Evolutionary conservation across 2,113 vertebrate species (phyloP).

Genomic region (Vulpes vulpes): DNA sequence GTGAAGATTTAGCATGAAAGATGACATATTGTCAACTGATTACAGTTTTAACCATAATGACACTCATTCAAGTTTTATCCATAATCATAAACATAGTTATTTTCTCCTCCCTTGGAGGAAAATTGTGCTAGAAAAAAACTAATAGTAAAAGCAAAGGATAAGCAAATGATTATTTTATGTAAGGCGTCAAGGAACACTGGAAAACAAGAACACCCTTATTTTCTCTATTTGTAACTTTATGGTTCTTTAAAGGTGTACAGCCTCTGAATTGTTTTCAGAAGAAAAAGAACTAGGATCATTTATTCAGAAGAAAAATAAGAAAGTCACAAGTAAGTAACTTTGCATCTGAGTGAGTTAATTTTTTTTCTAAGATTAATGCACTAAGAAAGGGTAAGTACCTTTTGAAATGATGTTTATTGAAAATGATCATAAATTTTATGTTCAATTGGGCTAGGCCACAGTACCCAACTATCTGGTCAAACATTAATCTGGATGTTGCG

Average conservation of each 20-base stretch:
- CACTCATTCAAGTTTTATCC: not conserved
- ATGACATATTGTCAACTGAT: not conserved
- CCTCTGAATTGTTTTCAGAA: not conserved
- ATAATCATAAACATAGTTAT: not conserved
- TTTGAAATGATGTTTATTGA: not conserved
- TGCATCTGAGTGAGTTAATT: not conserved
- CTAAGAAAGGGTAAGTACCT: not conserved
- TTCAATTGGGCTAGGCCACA: not conserved
- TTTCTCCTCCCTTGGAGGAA: not conserved
- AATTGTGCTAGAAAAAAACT: not conserved
- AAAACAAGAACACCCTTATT: not conserved
- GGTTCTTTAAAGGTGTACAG: not conserved
- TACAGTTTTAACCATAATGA: not conserved
- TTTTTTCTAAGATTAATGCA: not conserved
- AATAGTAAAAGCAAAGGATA: not conserved
- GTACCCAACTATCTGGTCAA: not conserved
- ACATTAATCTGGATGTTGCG: not conserved
- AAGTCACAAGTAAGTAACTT: not conserved
- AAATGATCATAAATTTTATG: not conserved
- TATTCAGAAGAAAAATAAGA: not conserved
- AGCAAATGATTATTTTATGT: not conserved
- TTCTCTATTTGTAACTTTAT: not conserved
- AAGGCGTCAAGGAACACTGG: not conserved
- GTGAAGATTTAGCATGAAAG: not conserved
- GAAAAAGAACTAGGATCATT: not conserved